A percentile compares a stretch with the other conserved stretches of the same genome.
These are phyloP conservation scores for Nematopogon swammerdamellus DNA, from an alignment of 2,888 invertebrate species.

Conservation along the genomic window DNA sequence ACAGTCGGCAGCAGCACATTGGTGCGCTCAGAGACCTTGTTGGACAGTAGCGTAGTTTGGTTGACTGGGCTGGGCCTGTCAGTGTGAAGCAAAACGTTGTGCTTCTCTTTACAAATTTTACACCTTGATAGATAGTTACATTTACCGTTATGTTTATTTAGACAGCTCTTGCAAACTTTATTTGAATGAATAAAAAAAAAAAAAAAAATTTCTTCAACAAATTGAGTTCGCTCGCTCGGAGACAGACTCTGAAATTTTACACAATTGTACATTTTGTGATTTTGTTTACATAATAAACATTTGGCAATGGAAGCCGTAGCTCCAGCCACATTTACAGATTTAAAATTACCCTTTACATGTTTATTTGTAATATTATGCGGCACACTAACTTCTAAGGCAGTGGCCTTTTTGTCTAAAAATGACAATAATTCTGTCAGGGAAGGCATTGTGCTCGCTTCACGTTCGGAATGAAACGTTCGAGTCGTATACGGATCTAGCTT, in stretches of 20 bases:
- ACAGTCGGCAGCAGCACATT: constrained; percentile 3
- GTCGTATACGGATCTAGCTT: not conserved
- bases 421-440: too few species aligned
- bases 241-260: constrained; percentile 5
- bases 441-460: too few species aligned
- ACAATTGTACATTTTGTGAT: constrained; percentile 7
- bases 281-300: constrained; percentile 5
- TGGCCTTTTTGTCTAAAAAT: not conserved
- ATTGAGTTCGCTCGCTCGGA: constrained; percentile 1
- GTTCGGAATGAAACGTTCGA: not conserved
- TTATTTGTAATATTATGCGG: not conserved
- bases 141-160: constrained; percentile 6
- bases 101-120: constrained; percentile 7
- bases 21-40: not conserved
- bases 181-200: too few species aligned
- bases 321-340: too few species aligned
- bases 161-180: constrained; percentile 7
- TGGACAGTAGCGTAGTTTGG: not conserved
- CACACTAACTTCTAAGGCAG: not conserved
- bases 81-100: constrained; percentile 8
- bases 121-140: constrained; percentile 9
- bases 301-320: too few species aligned
- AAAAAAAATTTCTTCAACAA: constrained; percentile 2
- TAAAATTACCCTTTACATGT: too few species aligned
- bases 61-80: not conserved